Base-by-base conservation (phyloP, 92 coral and sea anemone genomes). In the Metridium senile region DNA sequence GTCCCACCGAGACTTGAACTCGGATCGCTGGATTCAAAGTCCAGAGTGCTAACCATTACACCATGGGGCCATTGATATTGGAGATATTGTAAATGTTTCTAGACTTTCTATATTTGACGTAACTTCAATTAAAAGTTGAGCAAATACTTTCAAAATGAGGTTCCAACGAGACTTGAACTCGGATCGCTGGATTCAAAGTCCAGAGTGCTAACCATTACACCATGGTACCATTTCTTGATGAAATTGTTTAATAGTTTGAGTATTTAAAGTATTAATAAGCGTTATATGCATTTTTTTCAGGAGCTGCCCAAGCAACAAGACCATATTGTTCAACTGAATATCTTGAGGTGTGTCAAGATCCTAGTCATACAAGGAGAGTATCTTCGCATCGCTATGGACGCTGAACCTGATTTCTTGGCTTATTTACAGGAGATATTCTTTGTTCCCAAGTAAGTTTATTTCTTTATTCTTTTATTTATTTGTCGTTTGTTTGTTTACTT, bases 131-230 rank as follows among this genome's bases (percentile, higher is more conserved):
- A n/a, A n/a, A 3, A 34, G 43, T n/a, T 17, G 72, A 31, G 9
- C 9, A 33, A 13, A 33, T 17, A 34, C 19, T 65, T 30, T 65
- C 11, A 69, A 66, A 10, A 7, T 28, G 39, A 89, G 95, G 95
- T 90, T 82, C 96, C 92, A 81, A 92, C 98, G 98, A 89, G 94
- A 93, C 74, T 89, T 89, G 90, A 93, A 93, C 98, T 93, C 94
- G 92, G 94, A 89, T 93, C 86, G 85, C 87, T 89, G 91, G 93
- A 86, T 88, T 91, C 93, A 91, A 57, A 89, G 93, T 92, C 93
- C 90, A 87, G 83, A 92, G 89, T 89, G 91, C 97, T 89, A 86
- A 89, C 93, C 92, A 86, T 89, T 88, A 87, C 91, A 87, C 91
- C 91, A 90, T 72, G 52, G 66, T 64, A 70, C 43, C 75, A 51